These are phyloP conservation scores for Xestobium rufovillosum DNA, from an alignment of 2,888 invertebrate species.

Conservation along the genomic window DNA sequence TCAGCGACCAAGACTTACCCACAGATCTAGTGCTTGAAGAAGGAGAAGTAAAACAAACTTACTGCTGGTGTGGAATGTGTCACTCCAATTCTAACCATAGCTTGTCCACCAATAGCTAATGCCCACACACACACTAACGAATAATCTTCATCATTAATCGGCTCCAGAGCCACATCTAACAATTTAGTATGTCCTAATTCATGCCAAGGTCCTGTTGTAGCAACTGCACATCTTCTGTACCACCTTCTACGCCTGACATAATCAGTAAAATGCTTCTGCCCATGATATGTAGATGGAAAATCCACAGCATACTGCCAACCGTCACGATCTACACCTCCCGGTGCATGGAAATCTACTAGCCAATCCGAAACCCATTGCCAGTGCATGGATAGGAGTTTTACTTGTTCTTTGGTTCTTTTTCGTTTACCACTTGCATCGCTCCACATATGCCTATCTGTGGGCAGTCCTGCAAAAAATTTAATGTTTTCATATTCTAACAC, in stretches of 20 bases:
- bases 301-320: constrained; percentile 96
- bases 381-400: constrained; percentile 74
- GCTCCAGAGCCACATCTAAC: constrained; percentile 60
- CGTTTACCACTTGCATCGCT: constrained; percentile 80
- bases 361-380: constrained; percentile 93
- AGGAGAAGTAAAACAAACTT: no score
- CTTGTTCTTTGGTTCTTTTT: constrained; percentile 77
- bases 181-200: constrained; percentile 81
- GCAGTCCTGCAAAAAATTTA: constrained; percentile 50
- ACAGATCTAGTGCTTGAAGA: no score
- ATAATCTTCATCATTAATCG: constrained; percentile 44
- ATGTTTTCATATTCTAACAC: constrained; percentile 1
- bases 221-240: constrained; percentile 74
- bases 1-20: no score
- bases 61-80: constrained; percentile 66
- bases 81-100: constrained; percentile 73
- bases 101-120: constrained; percentile 78
- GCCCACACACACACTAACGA: constrained; percentile 68
- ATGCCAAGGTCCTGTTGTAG: constrained; percentile 82
- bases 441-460: constrained; percentile 87
- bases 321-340: constrained; percentile 82
- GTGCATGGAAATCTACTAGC: constrained; percentile 85
- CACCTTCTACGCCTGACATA: constrained; percentile 63
- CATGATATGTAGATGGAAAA: constrained; percentile 82
- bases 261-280: constrained; percentile 79